phyloP scores from a whole-genome alignment of 2,888 invertebrate species.

The Drosophila gaucha region DNA sequence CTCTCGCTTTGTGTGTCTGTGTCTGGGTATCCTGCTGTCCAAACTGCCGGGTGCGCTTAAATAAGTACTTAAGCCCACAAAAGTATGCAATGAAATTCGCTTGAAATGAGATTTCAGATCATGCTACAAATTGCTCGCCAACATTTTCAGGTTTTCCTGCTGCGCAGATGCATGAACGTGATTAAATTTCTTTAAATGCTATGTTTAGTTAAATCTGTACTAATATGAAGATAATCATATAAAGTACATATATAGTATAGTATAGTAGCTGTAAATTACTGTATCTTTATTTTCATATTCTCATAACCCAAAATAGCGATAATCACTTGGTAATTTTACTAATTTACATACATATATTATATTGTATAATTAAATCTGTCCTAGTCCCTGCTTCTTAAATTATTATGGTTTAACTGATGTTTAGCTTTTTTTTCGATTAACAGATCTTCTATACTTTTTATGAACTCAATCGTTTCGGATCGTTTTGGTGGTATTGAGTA shows the following conservation, averaged over 20 bases:
- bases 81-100: slow-evolving; percentile 76
- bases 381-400: no score
- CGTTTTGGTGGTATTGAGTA: slow-evolving; percentile 17
- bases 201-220: no score
- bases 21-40: slow-evolving; percentile 16
- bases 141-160: slow-evolving; percentile 25
- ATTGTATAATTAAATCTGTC: neutral
- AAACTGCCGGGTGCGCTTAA: slow-evolving; percentile 54
- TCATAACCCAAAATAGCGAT: no score
- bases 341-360: neutral
- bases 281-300: no score
- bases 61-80: slow-evolving; percentile 76
- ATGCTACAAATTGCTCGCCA: slow-evolving; percentile 54
- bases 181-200: slow-evolving; percentile 7
- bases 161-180: slow-evolving; percentile 38
- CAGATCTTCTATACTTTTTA: neutral
- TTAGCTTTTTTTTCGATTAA: neutral
- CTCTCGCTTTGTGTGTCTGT: slow-evolving; percentile 5
- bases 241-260: no score
- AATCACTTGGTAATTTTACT: neutral
- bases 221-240: no score
- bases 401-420: neutral
- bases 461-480: neutral
- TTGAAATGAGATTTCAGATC: slow-evolving; percentile 69
- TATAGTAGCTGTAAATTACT: no score